phyloP scores from a whole-genome alignment of 2,113 vertebrate genomes.

The Gorsachius goisagi region DNA sequence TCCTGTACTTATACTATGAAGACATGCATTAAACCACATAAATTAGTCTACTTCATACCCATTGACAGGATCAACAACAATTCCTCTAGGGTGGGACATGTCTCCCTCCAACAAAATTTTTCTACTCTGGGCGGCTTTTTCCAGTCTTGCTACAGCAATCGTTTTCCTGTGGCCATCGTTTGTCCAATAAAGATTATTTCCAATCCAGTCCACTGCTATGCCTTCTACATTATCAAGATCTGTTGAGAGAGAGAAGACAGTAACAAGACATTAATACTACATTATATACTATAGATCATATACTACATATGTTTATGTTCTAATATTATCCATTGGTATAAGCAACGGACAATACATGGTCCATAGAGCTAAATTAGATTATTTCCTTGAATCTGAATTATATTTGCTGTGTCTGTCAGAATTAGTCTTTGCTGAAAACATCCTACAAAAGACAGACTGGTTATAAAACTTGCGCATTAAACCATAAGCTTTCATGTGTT shows the following conservation, averaged over 20 bases:
- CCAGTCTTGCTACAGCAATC: slow-evolving; percentile 91
- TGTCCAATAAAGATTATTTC: slow-evolving; percentile 97
- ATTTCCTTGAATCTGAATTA: not conserved
- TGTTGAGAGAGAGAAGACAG: slow-evolving; percentile 25
- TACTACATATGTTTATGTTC: not conserved
- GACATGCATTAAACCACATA: not conserved
- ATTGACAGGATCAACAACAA: slow-evolving; percentile 94
- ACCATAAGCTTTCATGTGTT: not conserved
- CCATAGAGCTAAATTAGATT: not conserved
- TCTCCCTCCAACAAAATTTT: slow-evolving; percentile 93
- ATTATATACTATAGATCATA: too few relatives aligned
- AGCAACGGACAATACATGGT: not conserved
- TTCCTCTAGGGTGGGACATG: slow-evolving; percentile 96
- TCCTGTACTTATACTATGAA: not conserved
- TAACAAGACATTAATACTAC: not conserved
- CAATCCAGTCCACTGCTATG: slow-evolving; percentile 98
- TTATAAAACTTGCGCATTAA: not conserved
- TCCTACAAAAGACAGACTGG: not conserved
- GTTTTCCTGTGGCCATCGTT: slow-evolving; percentile 97
- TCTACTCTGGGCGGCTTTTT: slow-evolving; percentile 90
- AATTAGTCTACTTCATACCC: slow-evolving; percentile 75
- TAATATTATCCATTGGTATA: not conserved
- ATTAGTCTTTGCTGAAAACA: not conserved
- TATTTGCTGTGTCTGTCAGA: not conserved
- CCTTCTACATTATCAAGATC: slow-evolving; percentile 98